These are phyloP conservation scores for Geopemphigus sp. DNA, from an alignment of 1,140 invertebrate species.

Conservation along the genomic window DNA sequence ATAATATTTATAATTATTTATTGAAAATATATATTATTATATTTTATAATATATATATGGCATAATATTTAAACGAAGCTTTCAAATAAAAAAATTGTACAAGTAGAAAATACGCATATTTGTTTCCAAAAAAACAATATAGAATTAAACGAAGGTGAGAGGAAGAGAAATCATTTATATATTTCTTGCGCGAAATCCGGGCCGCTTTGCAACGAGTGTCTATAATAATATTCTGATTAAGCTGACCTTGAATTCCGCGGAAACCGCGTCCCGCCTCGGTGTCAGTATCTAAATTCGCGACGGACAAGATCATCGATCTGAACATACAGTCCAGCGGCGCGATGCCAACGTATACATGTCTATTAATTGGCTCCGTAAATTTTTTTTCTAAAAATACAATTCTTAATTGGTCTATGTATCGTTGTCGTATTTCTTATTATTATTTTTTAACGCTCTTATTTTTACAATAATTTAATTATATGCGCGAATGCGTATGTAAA, in stretches of 20 bases:
- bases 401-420: conserved; percentile 33
- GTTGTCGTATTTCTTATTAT: neutral
- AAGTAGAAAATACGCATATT: too few species aligned
- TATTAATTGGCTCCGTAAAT: conserved; percentile 25
- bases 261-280: conserved; percentile 9
- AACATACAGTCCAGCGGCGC: conserved; percentile 13
- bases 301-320: conserved; percentile 20
- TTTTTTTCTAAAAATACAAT: conserved; percentile 42
- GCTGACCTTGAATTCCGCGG: conserved; percentile 23
- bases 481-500: too few species aligned
- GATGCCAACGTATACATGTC: conserved; percentile 2
- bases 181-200: too few species aligned
- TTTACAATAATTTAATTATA: conserved; percentile 1
- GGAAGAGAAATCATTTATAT: too few species aligned
- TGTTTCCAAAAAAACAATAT: too few species aligned
- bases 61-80: too few species aligned
- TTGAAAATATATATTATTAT: too few species aligned
- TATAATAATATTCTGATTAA: neutral
- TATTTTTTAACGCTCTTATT: conserved; percentile 15
- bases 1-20: too few species aligned
- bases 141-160: too few species aligned
- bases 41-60: too few species aligned
- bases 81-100: too few species aligned
- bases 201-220: too few species aligned
- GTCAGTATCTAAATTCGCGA: conserved; percentile 15